A percentile compares a stretch with the other conserved stretches of the same genome.
Evolutionary conservation across 1,140 invertebrate species (phyloP).

Genomic region (Marisa cornuarietis): DNA sequence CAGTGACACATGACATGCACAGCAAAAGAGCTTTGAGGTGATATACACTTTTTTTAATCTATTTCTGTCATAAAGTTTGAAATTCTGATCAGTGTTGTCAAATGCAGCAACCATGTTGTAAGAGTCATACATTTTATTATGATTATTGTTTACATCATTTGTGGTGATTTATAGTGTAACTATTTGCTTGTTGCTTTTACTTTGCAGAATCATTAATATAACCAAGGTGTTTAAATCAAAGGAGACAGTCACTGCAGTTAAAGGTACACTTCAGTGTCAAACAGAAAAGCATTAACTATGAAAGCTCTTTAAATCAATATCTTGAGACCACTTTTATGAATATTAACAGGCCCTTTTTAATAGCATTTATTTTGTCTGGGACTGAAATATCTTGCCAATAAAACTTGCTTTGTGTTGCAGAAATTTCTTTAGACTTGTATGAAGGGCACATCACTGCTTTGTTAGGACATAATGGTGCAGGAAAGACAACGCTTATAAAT

Average conservation of each 20-base stretch:
- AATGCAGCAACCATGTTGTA: too few species aligned
- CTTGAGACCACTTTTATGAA: too few species aligned
- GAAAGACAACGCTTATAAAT: constrained; percentile 65
- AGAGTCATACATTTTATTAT: not conserved
- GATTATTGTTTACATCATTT: not conserved
- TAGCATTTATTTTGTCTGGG: too few species aligned
- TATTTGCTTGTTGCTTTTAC: not conserved
- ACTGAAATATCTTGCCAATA: too few species aligned
- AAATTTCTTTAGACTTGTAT: constrained; percentile 72
- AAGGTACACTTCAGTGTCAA: constrained; percentile 39
- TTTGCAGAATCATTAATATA: constrained; percentile 73
- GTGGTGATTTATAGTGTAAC: not conserved
- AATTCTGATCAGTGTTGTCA: too few species aligned
- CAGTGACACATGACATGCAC: constrained; percentile 72
- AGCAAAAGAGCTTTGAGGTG: constrained; percentile 12
- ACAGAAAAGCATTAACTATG: too few species aligned
- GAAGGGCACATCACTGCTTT: constrained; percentile 86
- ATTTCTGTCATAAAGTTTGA: too few species aligned
- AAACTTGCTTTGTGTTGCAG: constrained; percentile 34
- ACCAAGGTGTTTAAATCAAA: constrained; percentile 74
- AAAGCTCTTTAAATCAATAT: too few species aligned
- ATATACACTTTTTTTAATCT: not conserved
- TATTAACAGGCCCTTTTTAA: too few species aligned
- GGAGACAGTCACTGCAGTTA: constrained; percentile 53
- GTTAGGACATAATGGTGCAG: constrained; percentile 88